phyloP scores from a whole-genome alignment of 1,140 invertebrate genomes.

The Schmidtea mediterranea region DNA sequence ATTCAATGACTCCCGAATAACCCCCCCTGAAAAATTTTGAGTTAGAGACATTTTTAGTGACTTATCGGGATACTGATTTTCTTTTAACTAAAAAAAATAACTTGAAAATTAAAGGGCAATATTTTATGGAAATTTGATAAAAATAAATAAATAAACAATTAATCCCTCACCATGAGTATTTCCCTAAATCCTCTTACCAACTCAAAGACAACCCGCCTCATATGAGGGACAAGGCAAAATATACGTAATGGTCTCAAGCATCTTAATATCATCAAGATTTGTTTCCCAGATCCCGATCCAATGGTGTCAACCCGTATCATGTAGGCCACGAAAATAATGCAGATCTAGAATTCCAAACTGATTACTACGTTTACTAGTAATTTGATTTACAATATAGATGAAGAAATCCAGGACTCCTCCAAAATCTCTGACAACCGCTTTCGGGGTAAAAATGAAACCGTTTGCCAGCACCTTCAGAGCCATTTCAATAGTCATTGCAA shows the following conservation, averaged over 20 bases:
- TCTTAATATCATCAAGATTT: conserved; percentile 75
- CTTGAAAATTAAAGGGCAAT: no score
- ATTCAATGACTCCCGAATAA: no score
- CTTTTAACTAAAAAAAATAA: no score
- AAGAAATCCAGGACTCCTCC: conserved; percentile 83
- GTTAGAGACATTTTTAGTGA: no score
- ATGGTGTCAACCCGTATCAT: not conserved
- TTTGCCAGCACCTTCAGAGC: conserved; percentile 79
- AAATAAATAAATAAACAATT: not conserved
- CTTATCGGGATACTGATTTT: no score
- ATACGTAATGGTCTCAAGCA: conserved; percentile 81
- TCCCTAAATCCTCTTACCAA: conserved; percentile 95
- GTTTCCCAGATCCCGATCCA: conserved; percentile 43
- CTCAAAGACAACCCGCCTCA: conserved; percentile 95
- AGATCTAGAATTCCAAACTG: not conserved
- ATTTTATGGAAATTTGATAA: conserved; percentile 6
- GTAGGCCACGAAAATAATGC: not conserved
- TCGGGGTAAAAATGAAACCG: conserved; percentile 91
- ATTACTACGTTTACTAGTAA: not conserved
- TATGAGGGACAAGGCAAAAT: conserved; percentile 89
- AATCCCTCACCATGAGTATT: conserved; percentile 52
- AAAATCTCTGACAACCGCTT: conserved; percentile 85
- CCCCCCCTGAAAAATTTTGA: no score
- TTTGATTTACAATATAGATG: conserved; percentile 77
- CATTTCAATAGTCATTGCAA: conserved; percentile 87